These are phyloP conservation scores for Brenthis ino DNA, from an alignment of 2,888 invertebrate species.

Conservation along the genomic window DNA sequence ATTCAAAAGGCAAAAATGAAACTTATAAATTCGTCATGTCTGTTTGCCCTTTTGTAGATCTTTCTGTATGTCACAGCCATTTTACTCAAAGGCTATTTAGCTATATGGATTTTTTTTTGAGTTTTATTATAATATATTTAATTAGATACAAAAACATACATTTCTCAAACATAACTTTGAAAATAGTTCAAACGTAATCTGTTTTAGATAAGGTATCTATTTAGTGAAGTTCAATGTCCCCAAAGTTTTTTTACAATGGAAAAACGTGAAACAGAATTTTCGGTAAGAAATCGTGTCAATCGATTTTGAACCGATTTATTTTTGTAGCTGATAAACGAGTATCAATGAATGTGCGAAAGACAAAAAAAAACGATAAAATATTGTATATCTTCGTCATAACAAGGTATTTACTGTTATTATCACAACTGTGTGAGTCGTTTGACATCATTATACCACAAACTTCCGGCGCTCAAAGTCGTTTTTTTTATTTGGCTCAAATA, in stretches of 20 bases:
- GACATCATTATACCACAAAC: conserved; percentile 16
- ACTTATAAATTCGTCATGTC: no score
- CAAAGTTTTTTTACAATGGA: not conserved
- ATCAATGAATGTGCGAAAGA: no score
- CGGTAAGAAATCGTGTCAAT: not conserved
- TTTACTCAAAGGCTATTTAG: no score
- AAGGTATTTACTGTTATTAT: not conserved
- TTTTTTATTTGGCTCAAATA: conserved; percentile 8
- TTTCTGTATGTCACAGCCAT: no score
- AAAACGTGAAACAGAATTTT: not conserved
- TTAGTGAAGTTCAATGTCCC: conserved; percentile 1
- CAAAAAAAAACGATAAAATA: no score
- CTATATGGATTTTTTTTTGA: no score
- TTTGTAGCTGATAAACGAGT: no score
- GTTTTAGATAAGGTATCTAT: conserved; percentile 7
- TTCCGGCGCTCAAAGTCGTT: conserved; percentile 10
- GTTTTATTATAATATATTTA: not conserved
- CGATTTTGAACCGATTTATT: not conserved
- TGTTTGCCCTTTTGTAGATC: no score
- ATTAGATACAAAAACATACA: not conserved
- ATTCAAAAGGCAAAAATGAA: no score
- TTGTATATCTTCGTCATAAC: no score
- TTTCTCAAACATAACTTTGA: not conserved
- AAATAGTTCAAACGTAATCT: conserved; percentile 3
- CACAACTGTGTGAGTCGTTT: conserved; percentile 2